Conservation (phyloP, 2,888 invertebrate species). For the Amblyteles armatorius region DNA sequence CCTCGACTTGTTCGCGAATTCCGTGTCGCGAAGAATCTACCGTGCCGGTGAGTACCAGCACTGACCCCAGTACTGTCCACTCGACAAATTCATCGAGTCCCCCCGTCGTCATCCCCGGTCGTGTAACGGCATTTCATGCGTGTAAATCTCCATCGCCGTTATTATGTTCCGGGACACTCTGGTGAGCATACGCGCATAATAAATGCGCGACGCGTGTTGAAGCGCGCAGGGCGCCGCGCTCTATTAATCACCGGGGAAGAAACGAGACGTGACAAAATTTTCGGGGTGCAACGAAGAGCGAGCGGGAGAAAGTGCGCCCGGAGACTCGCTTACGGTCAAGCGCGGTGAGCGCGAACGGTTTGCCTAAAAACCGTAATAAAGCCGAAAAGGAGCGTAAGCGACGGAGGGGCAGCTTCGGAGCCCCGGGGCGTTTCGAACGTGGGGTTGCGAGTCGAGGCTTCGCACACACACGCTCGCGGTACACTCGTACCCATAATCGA, state of each 20-base stretch:
- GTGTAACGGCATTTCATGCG: conserved; percentile 66
- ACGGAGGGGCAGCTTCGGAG: conserved; percentile 10
- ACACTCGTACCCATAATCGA: background rate
- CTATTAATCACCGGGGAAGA: conserved; percentile 41
- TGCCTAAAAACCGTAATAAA: conserved; percentile 68
- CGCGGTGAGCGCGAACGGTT: conserved; percentile 72
- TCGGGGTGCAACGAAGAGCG: conserved; percentile 32
- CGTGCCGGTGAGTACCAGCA: background rate
- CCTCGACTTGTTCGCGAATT: background rate
- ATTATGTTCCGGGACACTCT: conserved; percentile 41
- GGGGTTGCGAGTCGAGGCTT: conserved; percentile 42
- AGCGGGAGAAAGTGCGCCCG: conserved; percentile 60
- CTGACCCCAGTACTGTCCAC: conserved; percentile 36
- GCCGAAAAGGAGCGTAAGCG: conserved; percentile 43
- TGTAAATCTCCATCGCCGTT: conserved; percentile 60
- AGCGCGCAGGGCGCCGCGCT: conserved; percentile 12
- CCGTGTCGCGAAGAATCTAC: background rate
- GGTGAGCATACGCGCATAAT: conserved; percentile 37
- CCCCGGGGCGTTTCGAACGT: conserved; percentile 45
- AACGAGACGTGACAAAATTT: conserved; percentile 6
- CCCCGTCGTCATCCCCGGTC: conserved; percentile 48
- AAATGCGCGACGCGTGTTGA: conserved; percentile 56
- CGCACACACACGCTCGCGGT: background rate
- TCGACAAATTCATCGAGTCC: conserved; percentile 58
- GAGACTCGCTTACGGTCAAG: conserved; percentile 65